Evolutionary conservation across 2,113 vertebrate genomes (phyloP).

Genomic region (Psilopsiagon aurifrons): DNA sequence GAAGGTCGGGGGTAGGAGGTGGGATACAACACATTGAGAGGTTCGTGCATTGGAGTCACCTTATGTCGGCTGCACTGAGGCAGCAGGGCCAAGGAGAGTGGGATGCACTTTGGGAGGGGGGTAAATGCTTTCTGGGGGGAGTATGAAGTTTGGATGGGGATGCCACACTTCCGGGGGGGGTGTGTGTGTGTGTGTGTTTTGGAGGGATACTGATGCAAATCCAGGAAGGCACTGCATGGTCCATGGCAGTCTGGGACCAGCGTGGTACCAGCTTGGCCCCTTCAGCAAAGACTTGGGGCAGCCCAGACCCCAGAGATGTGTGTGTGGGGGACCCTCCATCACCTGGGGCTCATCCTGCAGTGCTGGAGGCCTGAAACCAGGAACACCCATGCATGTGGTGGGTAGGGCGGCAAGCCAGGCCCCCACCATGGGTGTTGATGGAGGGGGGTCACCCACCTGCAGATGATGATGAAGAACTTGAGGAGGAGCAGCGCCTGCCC

Average conservation of each 20-base stretch:
- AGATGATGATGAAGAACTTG: conserved; percentile 93
- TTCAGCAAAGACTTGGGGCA: neutral
- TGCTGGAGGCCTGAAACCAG: neutral
- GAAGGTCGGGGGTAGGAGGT: neutral
- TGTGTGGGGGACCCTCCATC: neutral
- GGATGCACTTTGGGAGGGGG: neutral
- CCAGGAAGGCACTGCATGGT: neutral
- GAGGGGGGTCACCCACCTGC: conserved; percentile 77
- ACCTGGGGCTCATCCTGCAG: neutral
- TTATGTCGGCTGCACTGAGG: too few relatives aligned
- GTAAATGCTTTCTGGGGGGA: neutral
- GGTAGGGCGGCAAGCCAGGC: fast-evolving
- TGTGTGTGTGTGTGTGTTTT: too few relatives aligned
- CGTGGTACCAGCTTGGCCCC: neutral
- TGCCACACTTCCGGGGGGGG: neutral
- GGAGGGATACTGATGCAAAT: neutral
- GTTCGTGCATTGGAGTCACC: too few relatives aligned
- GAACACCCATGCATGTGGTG: neutral
- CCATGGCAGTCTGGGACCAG: neutral
- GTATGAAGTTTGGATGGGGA: neutral
- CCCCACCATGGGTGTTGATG: neutral
- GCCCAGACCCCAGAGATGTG: neutral
- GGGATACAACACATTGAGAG: neutral
- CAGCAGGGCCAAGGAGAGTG: too few relatives aligned
- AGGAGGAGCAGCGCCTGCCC: conserved; percentile 86